Conservation (phyloP, 1,140 invertebrate genomes). For the Drosophila lini region DNA sequence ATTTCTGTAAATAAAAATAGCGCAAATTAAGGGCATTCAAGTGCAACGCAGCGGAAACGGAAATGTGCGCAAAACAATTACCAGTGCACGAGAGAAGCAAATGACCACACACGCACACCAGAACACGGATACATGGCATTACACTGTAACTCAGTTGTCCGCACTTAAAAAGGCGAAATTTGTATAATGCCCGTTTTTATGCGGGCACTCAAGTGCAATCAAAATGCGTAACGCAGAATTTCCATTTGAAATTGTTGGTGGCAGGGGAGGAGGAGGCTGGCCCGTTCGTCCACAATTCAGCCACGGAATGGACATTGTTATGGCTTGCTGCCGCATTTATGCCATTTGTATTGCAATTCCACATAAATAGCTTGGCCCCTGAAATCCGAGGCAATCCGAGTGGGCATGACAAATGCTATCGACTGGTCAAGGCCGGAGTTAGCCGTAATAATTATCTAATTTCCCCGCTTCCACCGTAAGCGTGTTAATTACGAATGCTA, state of each 20-base stretch:
- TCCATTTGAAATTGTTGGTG: constrained; percentile 50
- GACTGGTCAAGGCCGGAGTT: constrained; percentile 16
- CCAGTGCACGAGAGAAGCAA: constrained; percentile 41
- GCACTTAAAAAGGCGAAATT: constrained; percentile 66
- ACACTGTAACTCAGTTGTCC: constrained; percentile 38
- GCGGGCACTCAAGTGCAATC: constrained; percentile 75
- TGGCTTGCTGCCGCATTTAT: constrained; percentile 29
- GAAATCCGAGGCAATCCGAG: neutral
- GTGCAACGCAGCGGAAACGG: constrained; percentile 76
- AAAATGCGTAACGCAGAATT: constrained; percentile 74
- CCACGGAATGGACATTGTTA: constrained; percentile 69
- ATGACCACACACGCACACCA: constrained; percentile 16
- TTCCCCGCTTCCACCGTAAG: constrained; percentile 44
- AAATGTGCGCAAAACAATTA: constrained; percentile 78
- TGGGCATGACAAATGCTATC: constrained; percentile 36
- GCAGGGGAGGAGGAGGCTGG: neutral
- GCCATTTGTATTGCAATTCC: constrained; percentile 41
- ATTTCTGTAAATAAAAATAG: constrained; percentile 69
- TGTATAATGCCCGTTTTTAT: constrained; percentile 77
- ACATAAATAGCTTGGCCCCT: constrained; percentile 28
- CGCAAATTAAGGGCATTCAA: constrained; percentile 75
- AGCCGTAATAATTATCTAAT: constrained; percentile 49
- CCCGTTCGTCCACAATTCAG: constrained; percentile 40
- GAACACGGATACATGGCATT: constrained; percentile 26
- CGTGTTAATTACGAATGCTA: constrained; percentile 55